Evolutionary conservation across 2,113 vertebrate species (phyloP).

Genomic region (Echinops telfairi): DNA sequence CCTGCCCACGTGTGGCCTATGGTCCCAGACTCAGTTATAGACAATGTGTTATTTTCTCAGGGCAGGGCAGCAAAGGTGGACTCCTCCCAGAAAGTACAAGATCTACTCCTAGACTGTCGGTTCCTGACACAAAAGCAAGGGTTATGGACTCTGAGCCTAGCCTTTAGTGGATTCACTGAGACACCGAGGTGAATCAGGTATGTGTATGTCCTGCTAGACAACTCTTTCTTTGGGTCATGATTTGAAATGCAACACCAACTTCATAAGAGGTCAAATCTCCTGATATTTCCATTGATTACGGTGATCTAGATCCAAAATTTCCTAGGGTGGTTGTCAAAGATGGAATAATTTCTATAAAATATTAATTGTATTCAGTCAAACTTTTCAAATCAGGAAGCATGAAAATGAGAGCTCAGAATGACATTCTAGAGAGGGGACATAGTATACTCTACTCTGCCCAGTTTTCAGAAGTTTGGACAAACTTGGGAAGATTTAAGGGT

Average conservation of each 20-base stretch:
- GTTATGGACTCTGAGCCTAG: no score
- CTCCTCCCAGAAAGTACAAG: background rate
- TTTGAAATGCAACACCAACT: background rate
- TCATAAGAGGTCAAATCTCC: background rate
- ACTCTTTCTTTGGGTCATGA: background rate
- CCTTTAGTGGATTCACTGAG: background rate
- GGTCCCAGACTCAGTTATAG: no score
- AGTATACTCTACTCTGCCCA: no score
- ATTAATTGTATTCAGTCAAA: no score
- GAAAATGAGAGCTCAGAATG: no score
- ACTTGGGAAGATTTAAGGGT: no score
- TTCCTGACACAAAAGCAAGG: no score
- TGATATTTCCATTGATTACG: background rate
- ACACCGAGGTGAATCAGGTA: background rate
- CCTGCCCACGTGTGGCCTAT: no score
- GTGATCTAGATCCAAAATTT: background rate
- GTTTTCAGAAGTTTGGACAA: no score
- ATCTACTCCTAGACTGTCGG: background rate
- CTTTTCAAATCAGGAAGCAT: background rate
- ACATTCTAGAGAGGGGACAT: no score
- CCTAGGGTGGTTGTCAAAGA: no score
- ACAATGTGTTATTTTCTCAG: background rate
- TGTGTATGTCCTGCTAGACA: background rate
- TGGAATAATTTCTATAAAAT: no score
- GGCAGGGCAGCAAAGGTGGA: background rate